Evolutionary conservation across 2,113 vertebrate genomes (phyloP).

Genomic region (Labeo rohita): DNA sequence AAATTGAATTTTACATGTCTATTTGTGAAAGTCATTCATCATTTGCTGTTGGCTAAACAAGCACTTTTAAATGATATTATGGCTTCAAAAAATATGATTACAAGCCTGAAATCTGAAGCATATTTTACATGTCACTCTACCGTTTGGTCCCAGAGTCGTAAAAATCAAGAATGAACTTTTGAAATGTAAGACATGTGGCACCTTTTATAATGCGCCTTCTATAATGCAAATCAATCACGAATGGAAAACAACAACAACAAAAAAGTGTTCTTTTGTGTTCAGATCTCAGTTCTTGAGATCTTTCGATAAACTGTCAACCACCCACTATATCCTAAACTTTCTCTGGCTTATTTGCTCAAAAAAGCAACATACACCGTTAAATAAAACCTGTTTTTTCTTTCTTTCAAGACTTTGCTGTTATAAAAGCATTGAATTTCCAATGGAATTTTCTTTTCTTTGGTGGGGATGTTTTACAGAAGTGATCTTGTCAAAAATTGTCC

Average conservation of each 20-base stretch:
- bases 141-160: background rate
- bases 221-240: slow-evolving; percentile 10
- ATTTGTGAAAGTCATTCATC: slow-evolving; percentile 45
- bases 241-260: background rate
- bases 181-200: background rate
- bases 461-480: background rate
- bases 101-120: slow-evolving; percentile 22
- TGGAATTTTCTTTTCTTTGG: background rate
- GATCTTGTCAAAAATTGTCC: slow-evolving; percentile 4
- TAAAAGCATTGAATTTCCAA: background rate
- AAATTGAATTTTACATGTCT: slow-evolving; percentile 49
- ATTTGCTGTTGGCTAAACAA: slow-evolving; percentile 46
- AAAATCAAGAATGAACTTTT: background rate
- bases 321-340: slow-evolving; percentile 3
- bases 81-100: slow-evolving; percentile 38
- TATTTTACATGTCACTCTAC: slow-evolving; percentile 9
- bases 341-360: slow-evolving; percentile 4
- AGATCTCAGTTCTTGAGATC: background rate
- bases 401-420: background rate
- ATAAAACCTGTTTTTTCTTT: background rate
- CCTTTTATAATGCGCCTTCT: slow-evolving; percentile 9
- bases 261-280: background rate
- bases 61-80: slow-evolving; percentile 27
- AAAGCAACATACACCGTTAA: background rate
- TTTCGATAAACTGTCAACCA: slow-evolving; percentile 20